Base-by-base conservation (phyloP, 2,113 vertebrate genomes). In the Narcine bancroftii region DNA sequence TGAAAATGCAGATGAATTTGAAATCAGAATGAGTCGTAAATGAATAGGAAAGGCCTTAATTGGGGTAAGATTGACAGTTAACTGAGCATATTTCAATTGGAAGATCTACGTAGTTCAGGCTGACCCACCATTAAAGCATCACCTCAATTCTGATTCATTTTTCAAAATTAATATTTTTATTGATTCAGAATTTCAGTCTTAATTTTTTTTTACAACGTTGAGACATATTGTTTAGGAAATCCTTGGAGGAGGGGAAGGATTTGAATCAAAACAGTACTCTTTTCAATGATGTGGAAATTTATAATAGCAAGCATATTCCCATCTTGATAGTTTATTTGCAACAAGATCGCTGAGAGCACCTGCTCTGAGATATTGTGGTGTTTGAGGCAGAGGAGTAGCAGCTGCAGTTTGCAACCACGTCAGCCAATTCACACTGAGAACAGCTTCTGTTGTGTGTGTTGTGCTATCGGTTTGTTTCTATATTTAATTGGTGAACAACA, bases 401-500 rank as follows among this genome's bases (percentile, higher is more conserved):
- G 81, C 53, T 87, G 81, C 81, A 60, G 53, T 19, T 63, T 56
- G n/a, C n/a, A n/a, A 33, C 53, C 81, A 87, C 53, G 53, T 87
- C 81, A 87, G 81, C 81, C 53, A 36, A 63, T 87, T 87, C 81
- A 87, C 56, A 87, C 53, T 21, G 53, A 87, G 33, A 87, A 60
- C 81, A 87, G 81, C 81, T 87, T 87, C 81, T 87, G 53, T 87
- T 87, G 81, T 87, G 81, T 33, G 33, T 87, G 50, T 33, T 87
- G 81, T 60, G 36, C 60, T 60, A 87, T 15, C 53, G 60, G 33
- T n/a, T 56, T 87, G n/a, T n/a, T 60, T 87, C 81, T 87, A 87
- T 87, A 87, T 87, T 87, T 87, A 87, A 87, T 60, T 87, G 81
- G 81, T 87, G 81, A 87, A 53, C 81, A 60, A 36, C 33, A 60